A percentile compares a stretch with the other conserved stretches of the same genome.
Conservation (phyloP, 2,888 invertebrate species). For the Trisateles emortualis region DNA sequence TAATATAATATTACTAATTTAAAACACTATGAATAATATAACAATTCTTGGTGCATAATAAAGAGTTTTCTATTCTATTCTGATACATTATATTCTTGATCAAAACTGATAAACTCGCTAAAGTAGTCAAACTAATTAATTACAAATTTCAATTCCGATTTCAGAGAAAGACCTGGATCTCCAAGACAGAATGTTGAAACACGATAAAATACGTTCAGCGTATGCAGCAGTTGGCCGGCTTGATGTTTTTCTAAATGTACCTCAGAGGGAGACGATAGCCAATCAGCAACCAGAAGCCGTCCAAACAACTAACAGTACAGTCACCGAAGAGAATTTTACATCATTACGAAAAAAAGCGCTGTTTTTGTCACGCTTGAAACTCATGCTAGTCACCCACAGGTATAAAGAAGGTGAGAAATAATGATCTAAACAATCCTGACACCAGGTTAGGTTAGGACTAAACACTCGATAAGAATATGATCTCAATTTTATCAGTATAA, state of each 20-base stretch:
- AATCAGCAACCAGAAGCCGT: slow-evolving; percentile 32
- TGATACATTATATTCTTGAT: no score
- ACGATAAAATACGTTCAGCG: slow-evolving; percentile 84
- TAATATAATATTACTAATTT: no score
- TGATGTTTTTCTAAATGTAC: slow-evolving; percentile 66
- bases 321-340: slow-evolving; percentile 42
- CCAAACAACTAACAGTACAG: slow-evolving; percentile 1
- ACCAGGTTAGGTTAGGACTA: no score
- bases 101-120: no score
- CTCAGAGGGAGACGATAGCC: slow-evolving; percentile 17
- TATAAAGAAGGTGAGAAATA: slow-evolving; percentile 87
- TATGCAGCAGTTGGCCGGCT: slow-evolving; percentile 73
- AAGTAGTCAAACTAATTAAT: not conserved
- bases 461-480: no score
- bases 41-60: no score
- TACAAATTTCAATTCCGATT: slow-evolving; percentile 23
- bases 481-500: no score
- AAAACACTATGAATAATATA: no score
- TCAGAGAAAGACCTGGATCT: slow-evolving; percentile 86
- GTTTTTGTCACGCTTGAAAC: slow-evolving; percentile 87
- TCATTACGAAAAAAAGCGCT: slow-evolving; percentile 82
- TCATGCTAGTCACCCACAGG: slow-evolving; percentile 83
- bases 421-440: no score
- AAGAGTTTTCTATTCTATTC: no score
- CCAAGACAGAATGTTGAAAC: slow-evolving; percentile 85